Evolutionary conservation across 2,888 invertebrate species (phyloP), one percentile per base, ranked within the genome.

Genomic region (Mesochorus sp.): DNA sequence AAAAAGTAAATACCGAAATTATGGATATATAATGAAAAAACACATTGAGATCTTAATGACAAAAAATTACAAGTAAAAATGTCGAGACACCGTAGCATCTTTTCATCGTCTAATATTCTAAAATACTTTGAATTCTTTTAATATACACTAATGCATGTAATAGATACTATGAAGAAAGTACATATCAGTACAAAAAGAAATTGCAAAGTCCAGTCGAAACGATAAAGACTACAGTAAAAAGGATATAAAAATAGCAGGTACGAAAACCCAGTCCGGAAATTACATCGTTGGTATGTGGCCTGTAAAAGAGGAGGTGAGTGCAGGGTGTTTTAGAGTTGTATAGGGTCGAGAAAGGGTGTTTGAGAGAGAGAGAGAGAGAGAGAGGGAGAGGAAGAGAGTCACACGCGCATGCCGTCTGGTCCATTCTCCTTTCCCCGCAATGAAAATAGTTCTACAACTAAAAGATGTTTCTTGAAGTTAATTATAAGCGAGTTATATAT

Each of bases 381-480:
- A 55, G 34, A 12, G n/a, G n/a, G n/a, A n/a, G n/a, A n/a, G n/a
- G n/a, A n/a, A n/a, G n/a, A n/a, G 39, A 24, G 26, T 53, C 42
- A 24, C 34, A 17, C 28, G 55, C 49, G 34, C 19, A 17, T 19
- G 42, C 24, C 14, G 34, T 42, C 21, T 44, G 39, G 68, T 14
- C 44, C 10, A 10, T 34, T 57, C 61, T 37, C 37, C 26, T 17
- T 17, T 34, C 8, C 24, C 31, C 26, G 12, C 24, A 66, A 74
- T 57, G 75, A 74, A 82, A 84, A 86, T 86, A 83, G 81, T 87
- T 85, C 81, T 82, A 82, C 85, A 85, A 86, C 86, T 88, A 85
- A 85, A 87, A 85, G 84, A 87, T 86, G 85, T 85, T 87, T 84
- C 84, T 85, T 81, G 64, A 76, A 87, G 86, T 88, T 88, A 88